phyloP scores from a whole-genome alignment of 2,888 invertebrate species.

The Drosophila prolongata region DNA sequence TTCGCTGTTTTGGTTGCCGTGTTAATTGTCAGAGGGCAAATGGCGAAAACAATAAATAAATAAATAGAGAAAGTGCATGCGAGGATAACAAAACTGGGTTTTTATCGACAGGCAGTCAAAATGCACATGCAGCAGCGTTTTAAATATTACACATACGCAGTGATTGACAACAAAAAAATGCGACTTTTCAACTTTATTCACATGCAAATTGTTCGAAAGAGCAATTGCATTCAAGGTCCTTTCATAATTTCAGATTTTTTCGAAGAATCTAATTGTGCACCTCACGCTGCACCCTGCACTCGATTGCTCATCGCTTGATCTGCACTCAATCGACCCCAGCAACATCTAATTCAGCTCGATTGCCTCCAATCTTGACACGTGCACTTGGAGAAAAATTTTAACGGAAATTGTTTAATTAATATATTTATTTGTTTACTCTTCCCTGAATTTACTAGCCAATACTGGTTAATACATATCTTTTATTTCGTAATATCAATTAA shows the following conservation, averaged over 20 bases:
- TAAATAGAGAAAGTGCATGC: conserved; percentile 4
- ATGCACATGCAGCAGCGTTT: background rate
- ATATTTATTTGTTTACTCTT: no score
- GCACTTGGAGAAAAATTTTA: conserved; percentile 16
- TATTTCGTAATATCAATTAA: no score
- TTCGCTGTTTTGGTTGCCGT: conserved; percentile 21
- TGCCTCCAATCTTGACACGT: conserved; percentile 51
- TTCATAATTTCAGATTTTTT: conserved; percentile 35
- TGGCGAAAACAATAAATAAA: background rate
- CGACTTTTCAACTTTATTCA: conserved; percentile 12
- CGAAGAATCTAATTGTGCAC: conserved; percentile 35
- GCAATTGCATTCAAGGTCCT: conserved; percentile 45
- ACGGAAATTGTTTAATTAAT: background rate
- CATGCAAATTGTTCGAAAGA: conserved; percentile 30
- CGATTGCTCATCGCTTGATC: conserved; percentile 51
- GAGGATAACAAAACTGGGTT: conserved; percentile 18
- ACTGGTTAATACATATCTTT: no score
- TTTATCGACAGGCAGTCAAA: conserved; percentile 15
- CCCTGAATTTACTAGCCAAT: background rate
- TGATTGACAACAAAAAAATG: background rate
- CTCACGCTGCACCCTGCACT: conserved; percentile 39
- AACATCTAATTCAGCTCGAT: conserved; percentile 51
- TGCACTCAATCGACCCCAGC: conserved; percentile 51
- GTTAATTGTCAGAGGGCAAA: conserved; percentile 24
- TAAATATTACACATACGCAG: conserved; percentile 26